These are phyloP conservation scores for Steinernema scapterisci DNA, from an alignment of 2,888 invertebrate genomes.

Conservation along the genomic window DNA sequence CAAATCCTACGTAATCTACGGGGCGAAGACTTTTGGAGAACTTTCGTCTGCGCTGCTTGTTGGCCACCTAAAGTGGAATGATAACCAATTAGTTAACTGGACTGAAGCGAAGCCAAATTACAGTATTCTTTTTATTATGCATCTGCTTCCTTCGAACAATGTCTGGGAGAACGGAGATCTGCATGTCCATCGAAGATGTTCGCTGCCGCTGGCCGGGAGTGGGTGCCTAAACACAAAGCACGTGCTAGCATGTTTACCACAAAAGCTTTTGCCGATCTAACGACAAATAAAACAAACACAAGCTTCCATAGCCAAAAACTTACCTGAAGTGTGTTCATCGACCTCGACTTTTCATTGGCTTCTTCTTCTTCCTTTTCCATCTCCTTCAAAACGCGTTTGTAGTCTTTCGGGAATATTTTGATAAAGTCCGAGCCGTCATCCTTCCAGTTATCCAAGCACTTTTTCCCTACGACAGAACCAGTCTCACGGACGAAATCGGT, in stretches of 20 bases:
- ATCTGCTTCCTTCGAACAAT: constrained; percentile 14
- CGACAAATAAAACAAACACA: too few relatives aligned
- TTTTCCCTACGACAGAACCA: constrained; percentile 82
- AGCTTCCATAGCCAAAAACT: too few relatives aligned
- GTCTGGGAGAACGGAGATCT: constrained; percentile 49
- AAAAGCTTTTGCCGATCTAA: neutral
- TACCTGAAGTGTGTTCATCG: constrained; percentile 67
- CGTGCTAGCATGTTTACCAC: constrained; percentile 5
- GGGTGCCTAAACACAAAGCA: constrained; percentile 35
- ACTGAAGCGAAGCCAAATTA: constrained; percentile 33
- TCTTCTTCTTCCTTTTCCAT: constrained; percentile 68
- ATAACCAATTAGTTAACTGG: neutral
- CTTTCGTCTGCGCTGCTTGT: constrained; percentile 53
- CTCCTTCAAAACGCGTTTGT: constrained; percentile 84
- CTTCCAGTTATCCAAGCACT: constrained; percentile 81
- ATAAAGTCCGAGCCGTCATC: constrained; percentile 80
- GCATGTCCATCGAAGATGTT: constrained; percentile 65
- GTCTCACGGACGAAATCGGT: constrained; percentile 86
- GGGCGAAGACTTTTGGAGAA: constrained; percentile 61
- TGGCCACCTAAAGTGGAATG: constrained; percentile 38
- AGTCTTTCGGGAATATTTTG: constrained; percentile 96
- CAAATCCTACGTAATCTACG: constrained; percentile 62
- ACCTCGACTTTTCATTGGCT: constrained; percentile 76
- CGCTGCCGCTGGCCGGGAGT: constrained; percentile 20
- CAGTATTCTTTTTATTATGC: constrained; percentile 31